phyloP scores from a whole-genome alignment of 1,140 invertebrate species.

The Protaetia brevitarsis region DNA sequence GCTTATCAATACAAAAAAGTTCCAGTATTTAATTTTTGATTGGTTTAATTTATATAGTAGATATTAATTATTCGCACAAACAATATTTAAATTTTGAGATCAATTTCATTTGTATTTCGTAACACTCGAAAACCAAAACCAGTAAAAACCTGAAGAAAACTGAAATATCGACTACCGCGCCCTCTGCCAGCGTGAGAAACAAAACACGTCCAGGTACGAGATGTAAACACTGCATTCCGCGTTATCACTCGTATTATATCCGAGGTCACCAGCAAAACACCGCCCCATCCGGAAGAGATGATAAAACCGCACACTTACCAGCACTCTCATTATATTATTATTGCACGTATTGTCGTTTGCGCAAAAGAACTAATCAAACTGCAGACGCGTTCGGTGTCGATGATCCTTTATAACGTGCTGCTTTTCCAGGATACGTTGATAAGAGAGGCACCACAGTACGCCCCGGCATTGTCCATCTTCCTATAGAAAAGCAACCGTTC shows the following conservation, averaged over 20 bases:
- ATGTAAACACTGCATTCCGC: too few relatives aligned
- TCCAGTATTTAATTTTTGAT: too few relatives aligned
- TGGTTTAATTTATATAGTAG: too few relatives aligned
- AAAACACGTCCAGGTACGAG: too few relatives aligned
- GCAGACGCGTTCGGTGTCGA: neutral
- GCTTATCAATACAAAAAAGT: too few relatives aligned
- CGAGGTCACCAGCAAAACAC: neutral
- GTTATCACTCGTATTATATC: neutral
- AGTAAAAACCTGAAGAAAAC: too few relatives aligned
- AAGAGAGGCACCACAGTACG: neutral
- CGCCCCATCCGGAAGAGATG: neutral
- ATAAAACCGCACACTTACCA: slow-evolving; percentile 8
- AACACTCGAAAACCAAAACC: too few relatives aligned
- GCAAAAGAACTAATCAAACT: slow-evolving; percentile 15
- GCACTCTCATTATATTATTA: slow-evolving; percentile 7
- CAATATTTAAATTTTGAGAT: too few relatives aligned
- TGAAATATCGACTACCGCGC: too few relatives aligned
- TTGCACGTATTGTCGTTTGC: slow-evolving; percentile 3
- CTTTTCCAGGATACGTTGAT: slow-evolving; percentile 3
- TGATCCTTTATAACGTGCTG: slow-evolving; percentile 11
- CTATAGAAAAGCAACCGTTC: neutral
- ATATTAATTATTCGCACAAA: too few relatives aligned
- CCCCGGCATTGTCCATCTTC: neutral
- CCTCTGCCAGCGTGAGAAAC: too few relatives aligned
- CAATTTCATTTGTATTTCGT: too few relatives aligned